phyloP scores from a whole-genome alignment of 2,113 vertebrate genomes.

The Piaya cayana region DNA sequence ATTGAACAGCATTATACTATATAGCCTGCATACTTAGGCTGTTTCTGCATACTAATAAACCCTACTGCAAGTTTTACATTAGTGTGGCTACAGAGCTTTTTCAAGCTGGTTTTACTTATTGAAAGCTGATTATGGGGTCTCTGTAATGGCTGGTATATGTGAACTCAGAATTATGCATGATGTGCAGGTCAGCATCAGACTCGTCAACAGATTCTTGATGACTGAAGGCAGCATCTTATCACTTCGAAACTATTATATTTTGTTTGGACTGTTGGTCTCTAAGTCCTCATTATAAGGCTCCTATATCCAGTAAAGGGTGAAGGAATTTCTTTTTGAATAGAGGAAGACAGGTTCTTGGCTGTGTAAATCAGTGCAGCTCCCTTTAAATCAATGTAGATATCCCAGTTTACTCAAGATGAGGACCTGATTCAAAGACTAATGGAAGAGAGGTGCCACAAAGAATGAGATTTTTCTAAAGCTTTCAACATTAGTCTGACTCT shows the following conservation, averaged over 20 bases:
- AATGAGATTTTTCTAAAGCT: constrained; percentile 15
- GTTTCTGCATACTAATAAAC: not conserved
- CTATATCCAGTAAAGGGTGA: not conserved
- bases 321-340: not conserved
- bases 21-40: not conserved
- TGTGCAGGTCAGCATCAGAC: not conserved
- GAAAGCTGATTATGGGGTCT: not conserved
- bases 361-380: not conserved
- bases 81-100: not conserved
- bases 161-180: not conserved
- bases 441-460: not conserved
- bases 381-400: not conserved
- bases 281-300: not conserved
- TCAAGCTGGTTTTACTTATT: not conserved
- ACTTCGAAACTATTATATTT: not conserved
- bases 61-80: not conserved
- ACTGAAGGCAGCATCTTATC: not conserved
- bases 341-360: not conserved
- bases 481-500: not conserved
- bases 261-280: not conserved
- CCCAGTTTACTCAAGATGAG: not conserved
- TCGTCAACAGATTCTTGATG: not conserved
- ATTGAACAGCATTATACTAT: not conserved
- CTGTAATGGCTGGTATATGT: not conserved
- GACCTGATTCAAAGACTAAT: constrained; percentile 6